Conservation (phyloP, 2,888 invertebrate genomes). For the Yponomeuta cagnagella region DNA sequence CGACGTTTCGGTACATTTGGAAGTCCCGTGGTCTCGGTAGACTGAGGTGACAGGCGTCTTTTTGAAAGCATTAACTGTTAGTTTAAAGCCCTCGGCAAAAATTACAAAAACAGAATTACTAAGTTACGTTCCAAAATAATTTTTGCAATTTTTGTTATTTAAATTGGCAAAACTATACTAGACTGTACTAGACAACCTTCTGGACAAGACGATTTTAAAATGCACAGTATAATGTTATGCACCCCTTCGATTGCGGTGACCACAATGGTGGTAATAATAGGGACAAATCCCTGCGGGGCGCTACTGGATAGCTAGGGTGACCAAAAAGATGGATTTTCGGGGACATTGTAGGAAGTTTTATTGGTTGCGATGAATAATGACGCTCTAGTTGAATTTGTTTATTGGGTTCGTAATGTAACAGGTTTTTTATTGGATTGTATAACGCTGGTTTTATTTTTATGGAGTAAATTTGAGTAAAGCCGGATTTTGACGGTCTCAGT, state of each 20-base stretch:
- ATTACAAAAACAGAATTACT: too few relatives aligned
- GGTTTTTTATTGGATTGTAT: not conserved
- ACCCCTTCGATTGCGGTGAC: constrained; percentile 8
- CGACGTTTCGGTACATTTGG: too few relatives aligned
- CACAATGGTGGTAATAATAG: constrained; percentile 8
- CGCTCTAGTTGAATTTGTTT: not conserved
- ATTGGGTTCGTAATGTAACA: not conserved
- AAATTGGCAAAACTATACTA: too few relatives aligned
- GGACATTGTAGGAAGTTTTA: not conserved
- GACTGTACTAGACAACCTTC: not conserved
- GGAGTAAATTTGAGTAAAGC: too few relatives aligned
- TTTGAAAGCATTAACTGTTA: too few relatives aligned
- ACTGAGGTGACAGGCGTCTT: too few relatives aligned
- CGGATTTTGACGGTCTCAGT: too few relatives aligned
- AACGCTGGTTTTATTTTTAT: too few relatives aligned
- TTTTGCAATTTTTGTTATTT: too few relatives aligned
- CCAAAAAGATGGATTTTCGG: not conserved
- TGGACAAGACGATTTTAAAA: not conserved
- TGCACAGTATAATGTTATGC: constrained; percentile 13
- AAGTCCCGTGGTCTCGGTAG: too few relatives aligned
- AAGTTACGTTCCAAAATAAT: too few relatives aligned
- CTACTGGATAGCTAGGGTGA: constrained; percentile 8
- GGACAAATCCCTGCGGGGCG: constrained; percentile 10
- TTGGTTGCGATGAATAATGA: not conserved
- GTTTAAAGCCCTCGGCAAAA: too few relatives aligned